Evolutionary conservation across 2,797 vertebrate species (phyloP).

Genomic region (Sebastes steindachneri): DNA sequence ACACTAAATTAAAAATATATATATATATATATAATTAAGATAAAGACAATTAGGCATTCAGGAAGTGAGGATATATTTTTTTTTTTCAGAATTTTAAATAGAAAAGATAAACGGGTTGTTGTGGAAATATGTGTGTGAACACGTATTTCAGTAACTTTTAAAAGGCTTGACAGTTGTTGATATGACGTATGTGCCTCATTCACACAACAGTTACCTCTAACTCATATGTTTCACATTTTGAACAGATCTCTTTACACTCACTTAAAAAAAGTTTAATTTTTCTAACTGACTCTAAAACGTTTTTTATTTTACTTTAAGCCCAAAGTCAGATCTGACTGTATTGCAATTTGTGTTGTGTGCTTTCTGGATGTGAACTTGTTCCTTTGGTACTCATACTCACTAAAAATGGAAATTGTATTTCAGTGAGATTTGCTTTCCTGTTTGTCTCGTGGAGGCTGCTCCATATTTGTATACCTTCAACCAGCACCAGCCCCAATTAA

Average conservation of each 20-base stretch:
- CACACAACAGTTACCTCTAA: constrained; percentile 64
- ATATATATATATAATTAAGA: not conserved
- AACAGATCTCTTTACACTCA: constrained; percentile 5
- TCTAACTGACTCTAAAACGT: not conserved
- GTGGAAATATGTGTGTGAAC: constrained; percentile 2
- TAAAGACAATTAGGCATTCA: constrained; percentile 5
- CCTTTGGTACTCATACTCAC: constrained; percentile 4
- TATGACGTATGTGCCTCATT: constrained; percentile 65
- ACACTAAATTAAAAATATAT: not conserved
- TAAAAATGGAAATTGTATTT: constrained; percentile 25
- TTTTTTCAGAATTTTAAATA: not conserved
- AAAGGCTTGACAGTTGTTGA: constrained; percentile 11
- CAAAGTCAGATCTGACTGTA: constrained; percentile 26
- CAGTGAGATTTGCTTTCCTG: not conserved
- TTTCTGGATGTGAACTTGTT: constrained; percentile 26
- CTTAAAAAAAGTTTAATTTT: not conserved
- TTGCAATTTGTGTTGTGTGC: constrained; percentile 24
- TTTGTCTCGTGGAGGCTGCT: not conserved
- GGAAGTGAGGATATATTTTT: not conserved
- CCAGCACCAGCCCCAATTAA: not conserved
- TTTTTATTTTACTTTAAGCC: constrained; percentile 8
- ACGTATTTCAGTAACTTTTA: constrained; percentile 5
- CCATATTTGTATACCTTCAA: not conserved
- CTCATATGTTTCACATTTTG: not conserved
- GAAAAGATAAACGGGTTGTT: not conserved